A percentile compares a stretch with the other conserved stretches of the same genome.
phyloP scores from a whole-genome alignment of 2,888 invertebrate species.

The Pristionchus japonicus region DNA sequence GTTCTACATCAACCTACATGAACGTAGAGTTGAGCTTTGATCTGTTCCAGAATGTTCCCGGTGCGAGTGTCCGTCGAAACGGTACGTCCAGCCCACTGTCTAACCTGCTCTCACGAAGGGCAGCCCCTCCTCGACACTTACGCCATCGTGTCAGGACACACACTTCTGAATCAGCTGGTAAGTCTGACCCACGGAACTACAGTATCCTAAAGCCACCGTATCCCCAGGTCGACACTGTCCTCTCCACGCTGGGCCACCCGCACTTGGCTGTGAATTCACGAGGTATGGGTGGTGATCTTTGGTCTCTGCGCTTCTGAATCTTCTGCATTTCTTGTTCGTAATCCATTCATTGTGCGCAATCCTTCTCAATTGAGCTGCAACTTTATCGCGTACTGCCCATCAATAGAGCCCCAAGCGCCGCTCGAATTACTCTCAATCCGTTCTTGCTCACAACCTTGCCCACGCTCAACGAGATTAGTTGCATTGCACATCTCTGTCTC shows the following conservation, averaged over 20 bases:
- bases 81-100: constrained; percentile 71
- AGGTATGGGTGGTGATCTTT: constrained; percentile 74
- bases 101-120: constrained; percentile 74
- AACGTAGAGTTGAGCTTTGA: neutral
- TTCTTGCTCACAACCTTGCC: constrained; percentile 50
- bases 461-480: constrained; percentile 19
- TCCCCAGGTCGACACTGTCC: constrained; percentile 85
- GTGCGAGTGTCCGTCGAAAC: constrained; percentile 93
- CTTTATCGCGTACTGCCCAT: too few species aligned
- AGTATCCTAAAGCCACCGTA: too few species aligned
- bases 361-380: too few species aligned
- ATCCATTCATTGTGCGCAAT: neutral
- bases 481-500: neutral
- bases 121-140: constrained; percentile 84
- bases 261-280: constrained; percentile 77
- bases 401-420: too few species aligned
- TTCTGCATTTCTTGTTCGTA: too few species aligned
- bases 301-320: constrained; percentile 15
- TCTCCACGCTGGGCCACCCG: constrained; percentile 89
- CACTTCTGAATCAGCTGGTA: constrained; percentile 80
- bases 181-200: constrained; percentile 74
- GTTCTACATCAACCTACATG: too few species aligned
- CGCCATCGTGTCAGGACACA: constrained; percentile 84
- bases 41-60: constrained; percentile 78
- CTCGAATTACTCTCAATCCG: constrained; percentile 36